Evolutionary conservation across 1,140 invertebrate species (phyloP).

Genomic region (Heliothis subflexa): DNA sequence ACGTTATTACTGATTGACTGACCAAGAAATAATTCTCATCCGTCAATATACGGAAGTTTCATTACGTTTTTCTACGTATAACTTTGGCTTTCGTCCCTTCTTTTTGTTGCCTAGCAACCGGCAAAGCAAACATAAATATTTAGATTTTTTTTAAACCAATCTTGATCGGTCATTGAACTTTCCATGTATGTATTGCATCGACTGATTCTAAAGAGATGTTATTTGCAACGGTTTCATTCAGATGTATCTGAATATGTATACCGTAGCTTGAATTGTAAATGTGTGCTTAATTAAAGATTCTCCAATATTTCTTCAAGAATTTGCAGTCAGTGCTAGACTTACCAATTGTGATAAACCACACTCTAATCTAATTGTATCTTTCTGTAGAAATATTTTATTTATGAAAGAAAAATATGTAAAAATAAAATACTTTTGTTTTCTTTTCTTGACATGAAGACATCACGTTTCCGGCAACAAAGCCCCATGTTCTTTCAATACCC

Average conservation of each 20-base stretch:
- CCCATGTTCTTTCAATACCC: slow-evolving; percentile 8
- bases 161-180: slow-evolving; percentile 22
- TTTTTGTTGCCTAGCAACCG: slow-evolving; percentile 44
- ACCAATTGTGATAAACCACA: background rate
- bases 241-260: background rate
- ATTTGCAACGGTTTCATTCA: slow-evolving; percentile 3
- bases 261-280: background rate
- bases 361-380: background rate
- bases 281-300: background rate
- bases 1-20: slow-evolving; percentile 6
- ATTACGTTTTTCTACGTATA: background rate
- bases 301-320: background rate
- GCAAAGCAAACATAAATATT: slow-evolving; percentile 50
- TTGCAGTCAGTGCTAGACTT: background rate
- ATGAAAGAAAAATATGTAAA: background rate
- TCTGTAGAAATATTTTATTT: background rate
- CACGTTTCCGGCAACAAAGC: slow-evolving; percentile 20
- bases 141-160: slow-evolving; percentile 44
- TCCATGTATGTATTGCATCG: background rate
- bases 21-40: background rate
- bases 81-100: slow-evolving; percentile 3
- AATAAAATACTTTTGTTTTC: background rate
- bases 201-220: slow-evolving; percentile 4
- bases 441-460: background rate
- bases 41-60: background rate